Percentiles rank a stretch among this genome's conserved stretches.
Conservation (phyloP, 92 coral and sea anemone species). For the Metridium senile region DNA sequence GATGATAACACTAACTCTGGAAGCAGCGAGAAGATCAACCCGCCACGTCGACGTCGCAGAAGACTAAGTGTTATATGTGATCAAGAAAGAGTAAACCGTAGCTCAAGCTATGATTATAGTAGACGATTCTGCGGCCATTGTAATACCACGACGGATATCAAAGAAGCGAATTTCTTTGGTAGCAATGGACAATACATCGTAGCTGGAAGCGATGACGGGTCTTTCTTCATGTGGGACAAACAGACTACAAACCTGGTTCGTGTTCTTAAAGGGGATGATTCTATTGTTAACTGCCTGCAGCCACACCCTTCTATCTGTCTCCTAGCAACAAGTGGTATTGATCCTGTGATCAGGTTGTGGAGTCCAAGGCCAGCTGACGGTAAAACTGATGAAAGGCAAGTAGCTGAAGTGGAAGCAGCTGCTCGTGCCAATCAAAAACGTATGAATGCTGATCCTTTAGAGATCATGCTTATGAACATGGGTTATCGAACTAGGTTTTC, state of each 20-base stretch:
- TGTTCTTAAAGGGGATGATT: conserved; percentile 95
- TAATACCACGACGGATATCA: conserved; percentile 97
- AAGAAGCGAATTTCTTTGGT: conserved; percentile 98
- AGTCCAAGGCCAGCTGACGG: conserved; percentile 82
- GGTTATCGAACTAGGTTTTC: conserved; percentile 87
- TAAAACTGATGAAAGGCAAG: conserved; percentile 52
- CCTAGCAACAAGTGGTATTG: conserved; percentile 98
- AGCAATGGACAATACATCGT: conserved; percentile 92
- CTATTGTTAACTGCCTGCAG: conserved; percentile 97
- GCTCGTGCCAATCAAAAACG: conserved; percentile 95
- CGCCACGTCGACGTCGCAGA: conserved; percentile 67
- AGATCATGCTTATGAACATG: conserved; percentile 96
- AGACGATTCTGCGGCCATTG: conserved; percentile 96
- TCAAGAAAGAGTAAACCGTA: conserved; percentile 77
- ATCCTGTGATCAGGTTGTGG: conserved; percentile 96
- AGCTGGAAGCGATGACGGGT: conserved; percentile 99
- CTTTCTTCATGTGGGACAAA: conserved; percentile 93
- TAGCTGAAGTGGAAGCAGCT: conserved; percentile 93
- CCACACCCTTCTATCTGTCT: conserved; percentile 94
- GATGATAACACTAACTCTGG: conserved; percentile 39
- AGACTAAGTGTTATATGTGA: conserved; percentile 76
- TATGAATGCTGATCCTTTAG: conserved; percentile 99
- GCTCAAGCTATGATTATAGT: conserved; percentile 75
- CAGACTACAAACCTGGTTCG: conserved; percentile 87
- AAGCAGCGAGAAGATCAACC: background rate